phyloP scores from a whole-genome alignment of 1,140 invertebrate species.

The Andrena cerasifolii region DNA sequence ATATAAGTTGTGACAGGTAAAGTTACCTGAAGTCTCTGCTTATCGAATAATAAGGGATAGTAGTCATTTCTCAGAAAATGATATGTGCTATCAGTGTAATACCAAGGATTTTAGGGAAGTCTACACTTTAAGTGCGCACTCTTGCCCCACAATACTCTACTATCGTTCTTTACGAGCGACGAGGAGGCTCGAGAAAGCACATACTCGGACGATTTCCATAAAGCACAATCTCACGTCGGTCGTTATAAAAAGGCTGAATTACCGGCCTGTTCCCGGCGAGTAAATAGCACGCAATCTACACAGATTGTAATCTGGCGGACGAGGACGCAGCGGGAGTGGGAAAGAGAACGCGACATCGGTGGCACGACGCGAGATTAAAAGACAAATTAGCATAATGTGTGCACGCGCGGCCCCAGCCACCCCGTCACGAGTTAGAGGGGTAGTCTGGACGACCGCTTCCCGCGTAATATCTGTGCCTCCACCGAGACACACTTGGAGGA shows the following conservation, averaged over 20 bases:
- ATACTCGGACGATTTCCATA: not conserved
- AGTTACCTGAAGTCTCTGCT: too few relatives aligned
- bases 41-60: too few relatives aligned
- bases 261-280: constrained; percentile 41
- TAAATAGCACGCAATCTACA: constrained; percentile 60
- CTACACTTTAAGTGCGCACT: too few relatives aligned
- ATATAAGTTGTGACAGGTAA: too few relatives aligned
- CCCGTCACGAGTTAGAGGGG: constrained; percentile 38
- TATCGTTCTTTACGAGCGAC: too few relatives aligned
- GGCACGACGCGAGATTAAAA: constrained; percentile 74
- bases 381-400: constrained; percentile 77
- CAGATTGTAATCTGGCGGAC: constrained; percentile 58
- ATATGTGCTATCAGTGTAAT: too few relatives aligned
- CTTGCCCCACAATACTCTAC: too few relatives aligned
- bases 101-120: too few relatives aligned
- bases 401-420: constrained; percentile 51
- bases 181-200: not conserved
- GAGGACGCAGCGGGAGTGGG: constrained; percentile 22
- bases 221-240: constrained; percentile 18
- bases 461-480: constrained; percentile 46
- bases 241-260: constrained; percentile 22
- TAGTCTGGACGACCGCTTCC: constrained; percentile 36
- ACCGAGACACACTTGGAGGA: too few relatives aligned
- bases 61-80: too few relatives aligned
- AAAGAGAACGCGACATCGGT: constrained; percentile 63